Conservation (phyloP, 1,140 invertebrate genomes). For the Bombus ignitus region DNA sequence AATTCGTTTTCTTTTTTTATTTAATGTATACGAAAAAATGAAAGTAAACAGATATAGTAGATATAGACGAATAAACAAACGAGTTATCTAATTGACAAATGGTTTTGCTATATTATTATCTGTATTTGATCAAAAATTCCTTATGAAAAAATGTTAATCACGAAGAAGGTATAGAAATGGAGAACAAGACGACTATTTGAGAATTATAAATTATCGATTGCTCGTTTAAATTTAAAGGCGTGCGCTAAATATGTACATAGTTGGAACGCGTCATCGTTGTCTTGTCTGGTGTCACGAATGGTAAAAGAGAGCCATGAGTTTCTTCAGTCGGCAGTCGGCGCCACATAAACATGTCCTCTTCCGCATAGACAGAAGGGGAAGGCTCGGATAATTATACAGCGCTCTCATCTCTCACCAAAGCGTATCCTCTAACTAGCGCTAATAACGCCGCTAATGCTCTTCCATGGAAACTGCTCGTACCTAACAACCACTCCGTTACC, state of each 20-base stretch:
- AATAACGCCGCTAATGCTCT: slow-evolving; percentile 78
- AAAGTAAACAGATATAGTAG: neutral
- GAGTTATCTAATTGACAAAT: neutral
- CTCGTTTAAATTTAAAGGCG: slow-evolving; percentile 26
- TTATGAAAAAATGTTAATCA: neutral
- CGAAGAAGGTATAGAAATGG: neutral
- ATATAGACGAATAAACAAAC: neutral
- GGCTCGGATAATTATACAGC: slow-evolving; percentile 74
- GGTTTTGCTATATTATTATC: neutral
- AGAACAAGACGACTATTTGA: neutral
- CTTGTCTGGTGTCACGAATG: slow-evolving; percentile 46
- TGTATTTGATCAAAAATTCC: neutral
- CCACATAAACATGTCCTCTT: slow-evolving; percentile 71
- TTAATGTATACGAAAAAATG: no score
- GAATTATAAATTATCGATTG: slow-evolving; percentile 44
- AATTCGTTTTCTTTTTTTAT: neutral
- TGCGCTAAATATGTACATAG: slow-evolving; percentile 13
- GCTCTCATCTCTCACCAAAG: slow-evolving; percentile 71
- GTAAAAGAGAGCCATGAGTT: slow-evolving; percentile 47
- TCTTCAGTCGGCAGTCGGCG: slow-evolving; percentile 62
- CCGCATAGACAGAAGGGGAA: slow-evolving; percentile 41
- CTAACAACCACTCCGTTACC: slow-evolving; percentile 61
- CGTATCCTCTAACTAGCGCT: slow-evolving; percentile 76
- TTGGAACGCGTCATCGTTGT: slow-evolving; percentile 38
- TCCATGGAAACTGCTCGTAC: slow-evolving; percentile 74